phyloP scores from a whole-genome alignment of 30 jellyfish, hydroid and myxozoan species.

The Rhopilema esculentum region DNA sequence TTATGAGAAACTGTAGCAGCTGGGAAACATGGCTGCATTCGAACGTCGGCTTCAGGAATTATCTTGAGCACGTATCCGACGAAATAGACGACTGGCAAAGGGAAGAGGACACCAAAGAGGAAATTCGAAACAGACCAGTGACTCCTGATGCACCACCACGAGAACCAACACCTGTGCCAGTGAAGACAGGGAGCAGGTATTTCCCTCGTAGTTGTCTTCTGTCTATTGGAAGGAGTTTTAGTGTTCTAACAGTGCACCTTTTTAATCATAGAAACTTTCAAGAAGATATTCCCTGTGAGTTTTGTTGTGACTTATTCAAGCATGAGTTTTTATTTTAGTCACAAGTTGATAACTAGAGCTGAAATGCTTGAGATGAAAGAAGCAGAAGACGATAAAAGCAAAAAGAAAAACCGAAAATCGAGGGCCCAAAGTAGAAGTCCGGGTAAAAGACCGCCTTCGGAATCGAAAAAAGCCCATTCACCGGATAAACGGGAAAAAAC shows the following conservation, averaged over 20 bases:
- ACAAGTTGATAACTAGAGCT: slow-evolving; percentile 76
- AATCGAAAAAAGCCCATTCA: slow-evolving; percentile 40
- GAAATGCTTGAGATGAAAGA: slow-evolving; percentile 80
- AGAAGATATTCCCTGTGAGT: too few species aligned
- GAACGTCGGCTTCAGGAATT: slow-evolving; percentile 89
- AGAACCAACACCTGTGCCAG: slow-evolving; percentile 77
- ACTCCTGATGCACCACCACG: slow-evolving; percentile 53
- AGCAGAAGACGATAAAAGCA: slow-evolving; percentile 75
- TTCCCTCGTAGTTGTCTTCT: not conserved
- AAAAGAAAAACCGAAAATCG: slow-evolving; percentile 52
- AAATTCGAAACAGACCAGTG: slow-evolving; percentile 30
- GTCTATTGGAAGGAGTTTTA: too few species aligned
- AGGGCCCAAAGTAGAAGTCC: slow-evolving; percentile 72
- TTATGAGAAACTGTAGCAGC: slow-evolving; percentile 25
- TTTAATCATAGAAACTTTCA: too few species aligned
- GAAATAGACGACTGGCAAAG: slow-evolving; percentile 77
- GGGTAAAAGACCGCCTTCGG: slow-evolving; percentile 68
- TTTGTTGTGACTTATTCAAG: too few species aligned
- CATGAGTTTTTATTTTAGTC: too few species aligned
- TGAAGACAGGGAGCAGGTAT: slow-evolving; percentile 74
- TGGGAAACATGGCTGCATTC: slow-evolving; percentile 94
- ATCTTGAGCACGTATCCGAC: slow-evolving; percentile 76
- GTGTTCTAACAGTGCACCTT: too few species aligned
- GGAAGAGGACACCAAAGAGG: slow-evolving; percentile 67
- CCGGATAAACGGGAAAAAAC: slow-evolving; percentile 53